phyloP scores from a whole-genome alignment of 2,888 invertebrate species.

The Galeruca laticollis region DNA sequence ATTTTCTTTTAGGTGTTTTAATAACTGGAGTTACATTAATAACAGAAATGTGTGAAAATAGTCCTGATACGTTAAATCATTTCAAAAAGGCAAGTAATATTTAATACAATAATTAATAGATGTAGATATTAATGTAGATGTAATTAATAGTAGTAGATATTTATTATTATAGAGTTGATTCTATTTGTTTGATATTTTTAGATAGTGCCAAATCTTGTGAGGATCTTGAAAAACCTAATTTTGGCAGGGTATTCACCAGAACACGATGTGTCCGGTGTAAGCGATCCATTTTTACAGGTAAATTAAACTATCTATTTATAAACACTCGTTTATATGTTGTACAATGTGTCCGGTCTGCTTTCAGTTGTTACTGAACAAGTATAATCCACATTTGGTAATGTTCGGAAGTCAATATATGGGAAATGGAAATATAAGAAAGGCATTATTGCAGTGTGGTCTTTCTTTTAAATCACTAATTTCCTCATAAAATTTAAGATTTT shows the following conservation, averaged over 20 bases:
- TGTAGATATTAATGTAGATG: too few relatives aligned
- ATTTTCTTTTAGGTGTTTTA: constrained; percentile 80
- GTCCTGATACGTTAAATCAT: constrained; percentile 95
- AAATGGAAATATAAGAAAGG: too few relatives aligned
- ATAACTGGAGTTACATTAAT: constrained; percentile 98
- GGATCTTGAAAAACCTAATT: constrained; percentile 97
- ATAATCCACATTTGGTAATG: too few relatives aligned
- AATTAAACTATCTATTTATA: constrained; percentile 21
- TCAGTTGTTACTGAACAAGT: too few relatives aligned
- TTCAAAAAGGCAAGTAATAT: constrained; percentile 91
- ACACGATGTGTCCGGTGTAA: constrained; percentile 99
- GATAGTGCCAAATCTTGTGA: constrained; percentile 98
- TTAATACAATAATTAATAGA: neutral
- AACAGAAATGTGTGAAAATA: constrained; percentile 99
- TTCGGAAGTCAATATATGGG: too few relatives aligned
- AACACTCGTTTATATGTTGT: too few relatives aligned
- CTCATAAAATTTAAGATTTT: too few relatives aligned
- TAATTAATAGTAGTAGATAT: neutral
- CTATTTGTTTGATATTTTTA: constrained; percentile 67
- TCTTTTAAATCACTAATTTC: too few relatives aligned
- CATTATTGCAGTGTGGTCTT: too few relatives aligned
- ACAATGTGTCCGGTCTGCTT: too few relatives aligned
- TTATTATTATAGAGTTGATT: neutral
- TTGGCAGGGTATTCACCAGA: constrained; percentile 99
- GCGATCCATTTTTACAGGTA: constrained; percentile 99